These are phyloP conservation scores for Channa maculata DNA, from an alignment of 2,113 vertebrate species.

Conservation along the genomic window DNA sequence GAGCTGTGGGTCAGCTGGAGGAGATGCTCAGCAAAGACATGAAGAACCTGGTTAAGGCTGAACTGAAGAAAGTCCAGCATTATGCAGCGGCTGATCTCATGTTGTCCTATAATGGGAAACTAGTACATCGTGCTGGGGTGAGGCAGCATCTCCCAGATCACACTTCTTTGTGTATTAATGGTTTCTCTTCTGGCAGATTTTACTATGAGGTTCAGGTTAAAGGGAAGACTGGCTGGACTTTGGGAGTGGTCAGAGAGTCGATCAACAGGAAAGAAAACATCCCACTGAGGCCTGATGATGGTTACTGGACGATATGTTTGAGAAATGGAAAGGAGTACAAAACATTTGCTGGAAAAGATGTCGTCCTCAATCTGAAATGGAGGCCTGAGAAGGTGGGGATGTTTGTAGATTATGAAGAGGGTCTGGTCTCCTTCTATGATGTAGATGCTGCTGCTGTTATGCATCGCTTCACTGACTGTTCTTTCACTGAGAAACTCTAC, in stretches of 20 bases:
- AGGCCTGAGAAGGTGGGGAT: background rate
- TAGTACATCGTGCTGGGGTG: background rate
- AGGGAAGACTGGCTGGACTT: background rate
- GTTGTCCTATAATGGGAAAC: slow-evolving; percentile 14
- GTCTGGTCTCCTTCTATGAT: slow-evolving; percentile 15
- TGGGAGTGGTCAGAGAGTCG: slow-evolving; percentile 10
- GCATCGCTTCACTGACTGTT: background rate
- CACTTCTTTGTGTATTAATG: background rate
- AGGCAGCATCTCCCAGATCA: slow-evolving; percentile 2
- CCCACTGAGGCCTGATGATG: background rate
- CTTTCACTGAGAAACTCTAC: too few relatives aligned
- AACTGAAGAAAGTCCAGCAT: slow-evolving; percentile 12
- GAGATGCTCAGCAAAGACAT: background rate
- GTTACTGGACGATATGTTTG: background rate
- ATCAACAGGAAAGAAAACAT: background rate
- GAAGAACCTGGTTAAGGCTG: background rate
- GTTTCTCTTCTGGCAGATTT: slow-evolving; percentile 9
- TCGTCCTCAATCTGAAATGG: background rate
- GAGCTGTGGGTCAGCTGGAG: background rate
- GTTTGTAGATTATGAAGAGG: slow-evolving; percentile 13
- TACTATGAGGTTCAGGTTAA: slow-evolving; percentile 24
- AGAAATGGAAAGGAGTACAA: background rate
- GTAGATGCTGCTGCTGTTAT: slow-evolving; percentile 8
- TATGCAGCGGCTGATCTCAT: background rate
- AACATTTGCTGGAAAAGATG: too few relatives aligned